Base-by-base conservation (phyloP, 2,113 vertebrate species). In the Peucedramus taeniatus region DNA sequence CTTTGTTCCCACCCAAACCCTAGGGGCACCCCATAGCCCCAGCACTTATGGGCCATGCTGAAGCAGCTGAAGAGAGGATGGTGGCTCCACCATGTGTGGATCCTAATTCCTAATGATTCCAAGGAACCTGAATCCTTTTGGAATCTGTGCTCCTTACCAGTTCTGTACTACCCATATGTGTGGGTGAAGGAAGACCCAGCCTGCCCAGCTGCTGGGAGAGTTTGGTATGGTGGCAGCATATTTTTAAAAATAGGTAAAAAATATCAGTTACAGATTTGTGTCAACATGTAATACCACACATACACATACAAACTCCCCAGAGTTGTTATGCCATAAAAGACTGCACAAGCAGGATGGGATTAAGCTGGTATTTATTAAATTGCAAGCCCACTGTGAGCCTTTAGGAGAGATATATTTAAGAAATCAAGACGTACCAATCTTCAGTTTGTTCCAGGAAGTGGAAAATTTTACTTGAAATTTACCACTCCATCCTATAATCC, bases 101-200 rank as follows among this genome's bases (percentile, higher is more conserved):
- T 70, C 8, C 39, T 77, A 35, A 40, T 40, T 85, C 45, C 33
- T 39, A 24, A 12, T 17, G 45, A 45, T 54, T 65, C 54, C 45
- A 60, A 45, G 7, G 56, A 78, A 28, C 13, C 14, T 47, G 30
- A 39, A 51, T 51, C 11, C 23, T 81, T 61, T 7, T 13, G 21
- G 18, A 26, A 40, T 6, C 15, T 60, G 22, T 54, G 6, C 3
- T 65, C 27, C 9, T 17, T 26, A 27, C 7, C 15, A 13, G 26
- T 44, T 57, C 42, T 33, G 9, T 40, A 19, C 19, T 44, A 16
- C 44, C 35, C 39, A 8, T 14, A 68, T 0, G 0, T 33, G 19
- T 40, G 26, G 13, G 5, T 45, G 33, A 90, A 71, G 39, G 47
- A 87, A 63, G 18, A 84, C 11, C 4, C 9, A 61, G 8, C 10